Percentiles rank a stretch among this genome's conserved stretches.
Conservation (phyloP, 1,140 invertebrate genomes). For the Eciton burchellii region DNA sequence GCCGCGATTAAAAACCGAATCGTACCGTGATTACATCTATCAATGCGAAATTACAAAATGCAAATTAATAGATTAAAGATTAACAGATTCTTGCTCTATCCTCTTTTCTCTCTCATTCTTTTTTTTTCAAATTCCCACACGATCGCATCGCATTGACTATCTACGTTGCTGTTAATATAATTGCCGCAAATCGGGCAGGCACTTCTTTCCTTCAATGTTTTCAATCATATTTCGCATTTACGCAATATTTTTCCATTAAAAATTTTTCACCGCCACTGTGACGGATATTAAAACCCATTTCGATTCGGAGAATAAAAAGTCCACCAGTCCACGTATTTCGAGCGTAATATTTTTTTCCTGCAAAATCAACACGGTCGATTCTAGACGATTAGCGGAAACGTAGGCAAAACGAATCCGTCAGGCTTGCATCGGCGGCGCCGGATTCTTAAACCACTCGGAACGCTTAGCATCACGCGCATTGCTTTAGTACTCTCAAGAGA, state of each 20-base stretch:
- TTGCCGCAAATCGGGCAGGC: no score
- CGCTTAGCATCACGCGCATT: conserved; percentile 51
- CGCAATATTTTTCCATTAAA: no score
- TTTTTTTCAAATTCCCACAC: neutral
- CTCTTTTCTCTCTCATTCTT: no score
- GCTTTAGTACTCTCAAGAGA: conserved; percentile 35
- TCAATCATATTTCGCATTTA: no score
- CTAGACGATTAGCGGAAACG: conserved; percentile 4
- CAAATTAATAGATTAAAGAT: no score
- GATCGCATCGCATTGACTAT: neutral
- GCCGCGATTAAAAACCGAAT: neutral
- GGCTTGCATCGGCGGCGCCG: neutral
- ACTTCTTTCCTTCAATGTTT: neutral
- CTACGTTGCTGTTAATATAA: neutral
- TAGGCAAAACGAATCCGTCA: neutral
- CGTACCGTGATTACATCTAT: neutral
- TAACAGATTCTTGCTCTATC: neutral
- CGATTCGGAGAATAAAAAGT: no score
- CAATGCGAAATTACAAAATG: neutral
- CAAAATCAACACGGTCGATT: neutral
- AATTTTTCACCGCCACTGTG: no score
- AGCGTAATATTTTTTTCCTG: no score
- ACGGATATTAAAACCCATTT: no score
- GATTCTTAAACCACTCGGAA: conserved; percentile 52
- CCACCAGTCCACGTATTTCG: no score